Evolutionary conservation across 2,113 vertebrate genomes (phyloP), one percentile per base, ranked within the genome.

Genomic region (Crotalus horridus): DNA sequence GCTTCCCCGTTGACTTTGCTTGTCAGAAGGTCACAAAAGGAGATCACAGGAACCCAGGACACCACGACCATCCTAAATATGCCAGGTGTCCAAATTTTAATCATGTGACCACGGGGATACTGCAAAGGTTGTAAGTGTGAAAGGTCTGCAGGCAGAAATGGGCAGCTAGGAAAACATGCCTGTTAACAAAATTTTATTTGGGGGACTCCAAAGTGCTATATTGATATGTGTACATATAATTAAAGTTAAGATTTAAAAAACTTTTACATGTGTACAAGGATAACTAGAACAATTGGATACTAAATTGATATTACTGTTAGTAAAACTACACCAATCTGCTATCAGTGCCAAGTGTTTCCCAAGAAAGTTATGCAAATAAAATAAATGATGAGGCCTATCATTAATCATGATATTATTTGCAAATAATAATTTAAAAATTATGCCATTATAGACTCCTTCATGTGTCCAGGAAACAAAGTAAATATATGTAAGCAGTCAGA

Each of bases 271-370:
- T 17, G 64, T 94, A 92, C 74, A 92, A 55, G 54, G 91, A 86
- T 91, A 91, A 90, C 17, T 54, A 39, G 54, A 56, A 43, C 91
- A 87, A 94, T 94, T 13, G 93, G 89, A 89, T 92, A 90, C 23
- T 54, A 81, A 81, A 81, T 21, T 39, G 17, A 81, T 81, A 39
- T 81, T 39, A 39, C 2, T 74, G 33, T 81, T 39, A 81, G 17
- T 39, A 81, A 81, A 81, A 81, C 33, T 81, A 2, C 51, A 39
- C 39, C 17, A 53, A 87, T n/a, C 86, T 53, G 13, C 7, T 29
- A 87, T 29, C 26, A 17, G 6, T 53, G 26, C 85, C 24, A 87
- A 53, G 26, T 51, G 48, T 51, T 51, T 29, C 86, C 13, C 86
- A 29, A 87, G 13, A 87, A 29, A 87, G 26, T 29, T 51, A 87